Conservation (phyloP, 2,888 invertebrate species). For the Andrena flavipes region DNA sequence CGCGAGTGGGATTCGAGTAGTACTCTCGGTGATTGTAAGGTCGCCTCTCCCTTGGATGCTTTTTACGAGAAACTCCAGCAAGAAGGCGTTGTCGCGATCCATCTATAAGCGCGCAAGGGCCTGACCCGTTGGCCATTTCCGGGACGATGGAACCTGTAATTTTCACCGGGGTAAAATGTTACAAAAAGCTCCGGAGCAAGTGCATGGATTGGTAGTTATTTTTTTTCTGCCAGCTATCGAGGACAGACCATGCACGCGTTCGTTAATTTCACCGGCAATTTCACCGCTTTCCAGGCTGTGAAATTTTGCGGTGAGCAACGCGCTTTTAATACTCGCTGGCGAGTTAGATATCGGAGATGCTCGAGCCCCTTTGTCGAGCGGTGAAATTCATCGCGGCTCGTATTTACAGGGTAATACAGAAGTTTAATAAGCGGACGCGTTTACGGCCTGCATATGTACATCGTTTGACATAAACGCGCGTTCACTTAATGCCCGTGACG, state of each 20-base stretch:
- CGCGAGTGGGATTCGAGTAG: constrained; percentile 15
- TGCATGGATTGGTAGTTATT: neutral
- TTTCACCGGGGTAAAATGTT: neutral
- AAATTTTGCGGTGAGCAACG: constrained; percentile 9
- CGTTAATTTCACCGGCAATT: constrained; percentile 10
- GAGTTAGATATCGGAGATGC: constrained; percentile 53
- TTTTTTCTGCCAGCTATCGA: neutral
- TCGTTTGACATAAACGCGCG: constrained; percentile 40
- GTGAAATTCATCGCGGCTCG: constrained; percentile 52
- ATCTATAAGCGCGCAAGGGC: constrained; percentile 21
- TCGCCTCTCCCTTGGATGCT: constrained; percentile 15
- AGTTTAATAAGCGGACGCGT: constrained; percentile 58
- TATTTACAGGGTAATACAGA: constrained; percentile 45
- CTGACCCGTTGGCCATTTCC: constrained; percentile 42
- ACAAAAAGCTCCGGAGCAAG: no score
- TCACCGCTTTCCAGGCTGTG: neutral
- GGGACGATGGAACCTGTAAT: constrained; percentile 14
- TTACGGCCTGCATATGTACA: constrained; percentile 24
- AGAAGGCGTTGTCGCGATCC: constrained; percentile 9
- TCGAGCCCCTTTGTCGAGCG: constrained; percentile 39
- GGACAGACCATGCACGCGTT: neutral
- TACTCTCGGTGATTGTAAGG: constrained; percentile 13
- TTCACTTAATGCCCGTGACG: constrained; percentile 36
- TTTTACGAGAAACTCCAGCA: constrained; percentile 30
- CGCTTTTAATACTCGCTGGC: constrained; percentile 25